A percentile compares a stretch with the other conserved stretches of the same genome.
Evolutionary conservation across 2,888 invertebrate genomes (phyloP).

Genomic region (Mesodorylaimus sp.): DNA sequence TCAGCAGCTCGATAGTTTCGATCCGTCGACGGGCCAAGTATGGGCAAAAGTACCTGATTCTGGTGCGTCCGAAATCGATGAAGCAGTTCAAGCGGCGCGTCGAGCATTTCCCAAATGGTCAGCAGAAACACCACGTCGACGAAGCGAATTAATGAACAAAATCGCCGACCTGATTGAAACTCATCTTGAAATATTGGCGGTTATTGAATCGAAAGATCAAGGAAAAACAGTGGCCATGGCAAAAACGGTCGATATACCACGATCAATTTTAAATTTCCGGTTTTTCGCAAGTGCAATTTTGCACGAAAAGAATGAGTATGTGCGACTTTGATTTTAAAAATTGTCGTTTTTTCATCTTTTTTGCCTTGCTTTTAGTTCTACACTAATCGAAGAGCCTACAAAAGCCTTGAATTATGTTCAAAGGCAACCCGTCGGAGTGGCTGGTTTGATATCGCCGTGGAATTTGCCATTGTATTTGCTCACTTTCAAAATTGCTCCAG

Average conservation of each 20-base stretch:
- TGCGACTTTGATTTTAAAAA: neutral
- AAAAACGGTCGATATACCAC: conserved; percentile 37
- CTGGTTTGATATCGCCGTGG: conserved; percentile 41
- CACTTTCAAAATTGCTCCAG: conserved; percentile 41
- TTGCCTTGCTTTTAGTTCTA: conserved; percentile 21
- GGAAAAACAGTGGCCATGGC: conserved; percentile 40
- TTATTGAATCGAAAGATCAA: conserved; percentile 39
- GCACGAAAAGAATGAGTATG: conserved; percentile 33
- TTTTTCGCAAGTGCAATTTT: conserved; percentile 36
- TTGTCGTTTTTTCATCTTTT: neutral
- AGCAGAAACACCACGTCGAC: conserved; percentile 27
- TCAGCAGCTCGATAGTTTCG: conserved; percentile 30
- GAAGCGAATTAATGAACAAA: conserved; percentile 33
- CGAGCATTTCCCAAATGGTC: conserved; percentile 39
- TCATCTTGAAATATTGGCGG: conserved; percentile 36
- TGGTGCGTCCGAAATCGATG: conserved; percentile 26
- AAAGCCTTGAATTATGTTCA: conserved; percentile 36
- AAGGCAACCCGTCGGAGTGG: conserved; percentile 38
- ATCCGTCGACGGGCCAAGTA: conserved; percentile 35
- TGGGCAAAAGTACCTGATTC: conserved; percentile 37
- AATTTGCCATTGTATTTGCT: conserved; percentile 41
- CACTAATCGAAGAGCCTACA: conserved; percentile 16
- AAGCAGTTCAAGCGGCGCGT: conserved; percentile 35
- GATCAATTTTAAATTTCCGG: conserved; percentile 39
- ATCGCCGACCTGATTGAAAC: conserved; percentile 38